Conservation (phyloP, 1,140 invertebrate species). For the Trichonephila clavipes region DNA sequence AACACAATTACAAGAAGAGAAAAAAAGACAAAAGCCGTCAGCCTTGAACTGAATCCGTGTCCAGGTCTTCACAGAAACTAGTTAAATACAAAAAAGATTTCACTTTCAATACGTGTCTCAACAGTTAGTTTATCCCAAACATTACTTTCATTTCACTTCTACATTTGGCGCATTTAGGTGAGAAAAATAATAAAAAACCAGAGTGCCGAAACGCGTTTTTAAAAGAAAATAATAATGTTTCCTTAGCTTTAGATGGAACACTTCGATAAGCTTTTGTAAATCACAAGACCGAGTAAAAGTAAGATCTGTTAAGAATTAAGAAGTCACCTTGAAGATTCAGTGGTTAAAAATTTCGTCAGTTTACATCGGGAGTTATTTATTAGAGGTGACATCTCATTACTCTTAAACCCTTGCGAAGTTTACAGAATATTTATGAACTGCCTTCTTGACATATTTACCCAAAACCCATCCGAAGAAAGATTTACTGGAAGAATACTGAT, state of each 20-base stretch:
- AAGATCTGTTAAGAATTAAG: background rate
- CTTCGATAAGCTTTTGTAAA: constrained; percentile 32
- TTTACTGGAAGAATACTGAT: too few relatives aligned
- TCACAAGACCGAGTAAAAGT: background rate
- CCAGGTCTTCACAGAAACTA: background rate
- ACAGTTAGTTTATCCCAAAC: background rate
- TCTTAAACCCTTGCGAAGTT: too few relatives aligned
- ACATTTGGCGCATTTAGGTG: background rate
- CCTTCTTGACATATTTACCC: too few relatives aligned
- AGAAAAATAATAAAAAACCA: background rate
- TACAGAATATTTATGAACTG: too few relatives aligned
- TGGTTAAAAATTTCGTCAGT: background rate
- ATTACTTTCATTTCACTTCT: background rate
- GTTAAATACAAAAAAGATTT: constrained; percentile 3
- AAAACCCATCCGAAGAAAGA: too few relatives aligned
- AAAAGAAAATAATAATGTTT: background rate
- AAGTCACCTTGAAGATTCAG: background rate
- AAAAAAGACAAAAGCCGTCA: background rate
- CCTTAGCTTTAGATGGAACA: background rate
- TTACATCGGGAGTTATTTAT: background rate
- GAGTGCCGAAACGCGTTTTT: background rate
- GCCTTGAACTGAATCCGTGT: background rate
- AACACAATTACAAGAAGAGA: background rate
- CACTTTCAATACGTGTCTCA: constrained; percentile 12
- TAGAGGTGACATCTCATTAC: too few relatives aligned